Base-by-base conservation (phyloP, 2,797 vertebrate species). In the Paramormyrops hopkinsi region DNA sequence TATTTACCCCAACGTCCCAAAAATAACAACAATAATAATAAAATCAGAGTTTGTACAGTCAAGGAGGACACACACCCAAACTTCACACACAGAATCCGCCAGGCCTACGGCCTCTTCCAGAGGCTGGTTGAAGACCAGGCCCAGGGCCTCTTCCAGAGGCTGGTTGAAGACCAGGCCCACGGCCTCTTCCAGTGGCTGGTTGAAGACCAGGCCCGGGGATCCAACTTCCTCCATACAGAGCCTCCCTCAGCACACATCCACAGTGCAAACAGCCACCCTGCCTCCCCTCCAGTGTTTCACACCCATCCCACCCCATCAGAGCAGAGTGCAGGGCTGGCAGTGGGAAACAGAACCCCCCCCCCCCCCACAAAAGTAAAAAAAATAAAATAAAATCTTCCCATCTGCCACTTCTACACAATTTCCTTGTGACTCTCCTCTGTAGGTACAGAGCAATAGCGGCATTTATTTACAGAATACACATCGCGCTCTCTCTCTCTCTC, bases 201-300 rank as follows among this genome's bases (percentile, higher is more conserved):
- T 33, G 4, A 19, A 86, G 3, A 33, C 9, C 22, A 51, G 14
- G 22, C 8, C 56, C 14, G 1, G 12, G 48, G 29, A 14, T 59
- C 48, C 19, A 17, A 9, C n/a, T 44, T 62, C 44, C 79, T 50
- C 11, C 41, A 8, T 37, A 48, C 51, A 86, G 46, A 17, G 44
- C 56, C 86, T 69, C 33, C 54, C 44, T 73, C 4, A 44, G 17
- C 46, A 88, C n/a, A 17, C 87, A 1, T 48, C 41, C 93, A 91
- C 88, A 89, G 89, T 89, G 92, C 90, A 89, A 91, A 87, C 91
- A 93, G 93, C 56, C 79, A 91, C 2, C 51, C 54, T 54, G 90
- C 92, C 91, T 91, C 91, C 92, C 92, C 93, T 94, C 94, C 94
- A 95, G 95, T 94, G 94, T 94, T 86, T 87, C 84, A 89, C 83